phyloP scores from a whole-genome alignment of 2,113 vertebrate genomes.

The Dunckerocampus dactyliophorus region DNA sequence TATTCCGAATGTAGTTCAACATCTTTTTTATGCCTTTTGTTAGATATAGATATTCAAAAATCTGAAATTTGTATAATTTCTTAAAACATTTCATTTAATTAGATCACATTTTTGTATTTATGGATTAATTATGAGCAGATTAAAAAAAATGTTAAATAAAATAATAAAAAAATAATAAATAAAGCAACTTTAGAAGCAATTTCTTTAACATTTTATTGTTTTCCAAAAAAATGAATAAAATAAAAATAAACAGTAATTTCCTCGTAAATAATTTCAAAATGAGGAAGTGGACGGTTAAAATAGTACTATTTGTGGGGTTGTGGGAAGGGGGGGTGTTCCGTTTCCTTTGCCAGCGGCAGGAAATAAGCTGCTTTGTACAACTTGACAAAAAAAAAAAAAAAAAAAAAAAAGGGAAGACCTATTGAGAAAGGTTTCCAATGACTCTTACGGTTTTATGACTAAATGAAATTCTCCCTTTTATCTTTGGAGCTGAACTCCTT shows the following conservation, averaged over 20 bases:
- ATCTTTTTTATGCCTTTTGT: too few species aligned
- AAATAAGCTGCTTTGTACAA: conserved; percentile 32
- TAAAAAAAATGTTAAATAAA: too few species aligned
- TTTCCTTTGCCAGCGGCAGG: conserved; percentile 25
- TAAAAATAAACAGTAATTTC: conserved; percentile 61
- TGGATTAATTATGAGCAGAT: too few species aligned
- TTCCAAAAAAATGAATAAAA: conserved; percentile 47
- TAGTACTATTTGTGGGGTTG: not conserved
- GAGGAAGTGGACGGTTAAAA: conserved; percentile 57
- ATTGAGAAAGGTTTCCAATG: not conserved
- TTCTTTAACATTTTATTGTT: conserved; percentile 65
- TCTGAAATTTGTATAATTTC: too few species aligned
- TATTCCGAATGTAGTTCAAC: too few species aligned
- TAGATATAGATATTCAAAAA: too few species aligned
- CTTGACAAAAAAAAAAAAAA: conserved; percentile 2
- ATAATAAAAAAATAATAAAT: too few species aligned
- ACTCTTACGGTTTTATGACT: not conserved
- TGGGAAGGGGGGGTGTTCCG: conserved; percentile 1
- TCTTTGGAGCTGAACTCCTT: too few species aligned
- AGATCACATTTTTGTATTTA: too few species aligned
- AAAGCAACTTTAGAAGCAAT: not conserved
- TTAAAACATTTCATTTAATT: too few species aligned
- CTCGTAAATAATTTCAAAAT: conserved; percentile 42
- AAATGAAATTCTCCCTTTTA: not conserved
- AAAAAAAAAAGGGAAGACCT: not conserved